Conservation (phyloP, 2,797 vertebrate genomes). For the Phrynocephalus forsythii region DNA sequence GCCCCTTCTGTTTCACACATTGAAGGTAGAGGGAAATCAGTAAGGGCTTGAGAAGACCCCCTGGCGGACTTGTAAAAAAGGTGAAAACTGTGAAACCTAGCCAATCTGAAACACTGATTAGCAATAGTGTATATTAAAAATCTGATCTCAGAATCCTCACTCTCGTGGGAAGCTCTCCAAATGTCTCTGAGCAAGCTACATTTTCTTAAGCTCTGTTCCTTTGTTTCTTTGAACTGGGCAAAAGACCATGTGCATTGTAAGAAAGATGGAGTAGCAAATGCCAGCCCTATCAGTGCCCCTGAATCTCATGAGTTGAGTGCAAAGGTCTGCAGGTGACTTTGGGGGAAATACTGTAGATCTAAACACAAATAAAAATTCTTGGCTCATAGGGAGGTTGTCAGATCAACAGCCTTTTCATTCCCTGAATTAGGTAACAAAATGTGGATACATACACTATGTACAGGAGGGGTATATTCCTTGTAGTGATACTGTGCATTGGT, state of each 20-base stretch:
- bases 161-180: not conserved
- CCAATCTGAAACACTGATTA: not conserved
- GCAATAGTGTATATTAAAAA: not conserved
- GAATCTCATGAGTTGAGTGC: not conserved
- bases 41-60: not conserved
- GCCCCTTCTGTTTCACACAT: not conserved
- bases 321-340: not conserved
- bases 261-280: not conserved
- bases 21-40: not conserved
- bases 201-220: not conserved
- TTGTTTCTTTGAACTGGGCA: not conserved
- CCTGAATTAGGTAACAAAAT: too few relatives aligned
- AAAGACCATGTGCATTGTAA: not conserved
- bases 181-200: not conserved
- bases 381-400: not conserved
- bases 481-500: too few relatives aligned
- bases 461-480: too few relatives aligned
- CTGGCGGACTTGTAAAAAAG: not conserved
- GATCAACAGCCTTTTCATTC: too few relatives aligned
- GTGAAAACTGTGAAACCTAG: not conserved
- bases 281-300: not conserved
- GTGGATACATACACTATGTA: too few relatives aligned
- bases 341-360: not conserved
- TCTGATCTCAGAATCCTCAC: not conserved
- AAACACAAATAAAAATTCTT: not conserved